Evolutionary conservation across 2,797 vertebrate species (phyloP), one percentile per base, ranked within the genome.

Genomic region (Monodelphis domestica): DNA sequence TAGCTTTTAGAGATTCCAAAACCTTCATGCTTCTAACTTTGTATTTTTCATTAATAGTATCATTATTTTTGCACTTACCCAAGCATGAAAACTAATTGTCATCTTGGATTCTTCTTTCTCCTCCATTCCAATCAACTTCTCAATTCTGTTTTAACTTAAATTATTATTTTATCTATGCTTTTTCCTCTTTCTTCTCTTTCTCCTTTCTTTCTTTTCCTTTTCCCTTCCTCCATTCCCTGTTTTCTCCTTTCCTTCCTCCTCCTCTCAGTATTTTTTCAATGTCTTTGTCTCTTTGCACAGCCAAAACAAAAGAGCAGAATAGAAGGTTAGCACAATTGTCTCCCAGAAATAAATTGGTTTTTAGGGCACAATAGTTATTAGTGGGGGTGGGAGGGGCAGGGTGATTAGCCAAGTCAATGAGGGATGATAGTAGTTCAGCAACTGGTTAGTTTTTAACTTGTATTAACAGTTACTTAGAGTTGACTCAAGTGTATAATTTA

Each of bases 401-500:
- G 90, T n/a, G 33, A 38, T 33, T 0, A 53, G 87, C 93, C 94
- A 92, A 63, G 87, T 89, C 89, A 90, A 5, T 88, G 24, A 78
- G 54, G 33, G 56, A 89, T 50, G 50, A 88, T n/a, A 89, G 38
- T 93, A 95, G 92, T 93, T 96, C 88, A 89, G 91, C 95, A 78
- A 55, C 89, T 26, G 90, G 90, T 78, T 91, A 94, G 59, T 51
- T 95, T 78, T 91, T 94, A 87, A 92, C 78, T 90, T 94, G 92
- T 45, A 78, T 93, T 96, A 93, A 89, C 33, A n/a, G 45, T 91
- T 92, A 84, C 50, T 95, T 89, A 24, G 55, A 87, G 50, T 91
- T 92, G 78, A 54, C 56, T 95, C 87, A 91, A 91, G 45, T 15
- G 50, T 90, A 2, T 17, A 91, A 96, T 97, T 97, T 90, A 93